phyloP scores from a whole-genome alignment of 2,113 vertebrate species.

The Phodopus roborovskii region DNA sequence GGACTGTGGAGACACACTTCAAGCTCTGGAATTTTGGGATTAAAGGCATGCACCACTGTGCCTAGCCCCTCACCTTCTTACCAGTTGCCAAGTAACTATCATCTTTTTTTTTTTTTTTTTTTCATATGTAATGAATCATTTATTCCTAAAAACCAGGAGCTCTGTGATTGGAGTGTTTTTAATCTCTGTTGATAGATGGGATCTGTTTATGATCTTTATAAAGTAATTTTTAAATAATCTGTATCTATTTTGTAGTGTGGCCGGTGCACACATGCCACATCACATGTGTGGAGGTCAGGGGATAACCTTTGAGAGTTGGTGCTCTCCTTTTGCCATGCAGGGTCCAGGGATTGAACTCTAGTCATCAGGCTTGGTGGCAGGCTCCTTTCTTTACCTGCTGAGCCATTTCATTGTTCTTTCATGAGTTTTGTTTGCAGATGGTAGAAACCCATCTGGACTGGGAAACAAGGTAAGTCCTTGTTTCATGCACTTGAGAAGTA shows the following conservation, averaged over 20 bases:
- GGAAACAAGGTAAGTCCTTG: not conserved
- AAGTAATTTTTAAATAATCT: not conserved
- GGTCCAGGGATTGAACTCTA: not conserved
- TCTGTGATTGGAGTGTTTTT: not conserved
- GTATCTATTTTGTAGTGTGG: not conserved
- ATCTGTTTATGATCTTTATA: not conserved
- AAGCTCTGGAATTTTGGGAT: not conserved
- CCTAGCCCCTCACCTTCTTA: not conserved
- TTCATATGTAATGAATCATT: not conserved
- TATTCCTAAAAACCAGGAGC: not conserved
- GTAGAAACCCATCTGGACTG: not conserved
- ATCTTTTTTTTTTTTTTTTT: fast-evolving
- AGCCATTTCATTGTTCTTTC: not conserved
- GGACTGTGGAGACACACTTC: not conserved
- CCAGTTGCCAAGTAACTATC: not conserved
- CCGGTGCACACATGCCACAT: not conserved
- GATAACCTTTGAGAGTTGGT: not conserved
- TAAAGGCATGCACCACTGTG: not conserved
- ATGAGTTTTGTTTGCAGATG: conserved; percentile 18
- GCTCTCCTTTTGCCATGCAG: not conserved
- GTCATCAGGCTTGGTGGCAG: not conserved
- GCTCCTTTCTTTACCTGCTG: not conserved
- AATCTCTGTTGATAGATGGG: not conserved
- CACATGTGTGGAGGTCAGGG: not conserved
- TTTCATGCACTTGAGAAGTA: not conserved